Conservation (phyloP, 2,888 invertebrate species). For the Drosophila lutescens region DNA sequence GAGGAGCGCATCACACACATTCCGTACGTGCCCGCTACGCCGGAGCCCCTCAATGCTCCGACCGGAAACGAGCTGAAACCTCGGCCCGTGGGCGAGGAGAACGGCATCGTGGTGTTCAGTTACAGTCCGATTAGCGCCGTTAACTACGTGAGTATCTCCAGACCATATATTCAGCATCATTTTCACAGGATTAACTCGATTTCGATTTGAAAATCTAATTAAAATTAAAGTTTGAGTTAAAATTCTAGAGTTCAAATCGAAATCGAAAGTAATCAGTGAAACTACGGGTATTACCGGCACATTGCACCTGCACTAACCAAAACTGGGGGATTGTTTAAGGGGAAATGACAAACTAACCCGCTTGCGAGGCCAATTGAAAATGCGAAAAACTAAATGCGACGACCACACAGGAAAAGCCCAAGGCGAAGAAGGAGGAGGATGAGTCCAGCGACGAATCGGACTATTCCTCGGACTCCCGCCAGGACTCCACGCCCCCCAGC, state of each 20-base stretch:
- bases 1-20: constrained; percentile 92
- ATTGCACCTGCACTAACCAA: constrained; percentile 20
- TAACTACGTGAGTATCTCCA: constrained; percentile 90
- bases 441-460: constrained; percentile 82
- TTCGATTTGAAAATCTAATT: background rate
- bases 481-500: constrained; percentile 73
- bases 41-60: constrained; percentile 92
- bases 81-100: constrained; percentile 93
- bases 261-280: constrained; percentile 7
- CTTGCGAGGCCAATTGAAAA: background rate
- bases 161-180: no score
- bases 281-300: background rate
- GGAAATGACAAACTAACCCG: background rate
- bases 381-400: constrained; percentile 17
- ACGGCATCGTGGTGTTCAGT: constrained; percentile 92
- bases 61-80: constrained; percentile 92
- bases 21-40: constrained; percentile 88
- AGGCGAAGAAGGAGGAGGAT: constrained; percentile 58
- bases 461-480: constrained; percentile 81
- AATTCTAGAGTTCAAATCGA: background rate
- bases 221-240: no score
- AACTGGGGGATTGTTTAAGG: background rate
- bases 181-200: background rate
- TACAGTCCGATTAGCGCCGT: constrained; percentile 94
- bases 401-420: constrained; percentile 47